These are phyloP conservation scores for Agrilus planipennis DNA, from an alignment of 1,140 invertebrate species.

Conservation along the genomic window DNA sequence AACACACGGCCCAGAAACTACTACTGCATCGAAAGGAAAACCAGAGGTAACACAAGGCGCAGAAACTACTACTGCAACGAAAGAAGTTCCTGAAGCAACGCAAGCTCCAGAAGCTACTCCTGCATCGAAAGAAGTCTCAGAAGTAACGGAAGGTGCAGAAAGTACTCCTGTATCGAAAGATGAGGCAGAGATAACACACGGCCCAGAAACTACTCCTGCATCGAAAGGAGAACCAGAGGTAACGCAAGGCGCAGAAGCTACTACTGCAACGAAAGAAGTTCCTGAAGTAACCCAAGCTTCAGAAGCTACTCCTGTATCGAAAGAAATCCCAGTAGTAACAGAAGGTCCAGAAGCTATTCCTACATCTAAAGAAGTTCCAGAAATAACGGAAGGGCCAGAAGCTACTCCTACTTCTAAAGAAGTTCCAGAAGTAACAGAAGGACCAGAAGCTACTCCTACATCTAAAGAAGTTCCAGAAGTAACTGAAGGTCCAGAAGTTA, in stretches of 20 bases:
- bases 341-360: not conserved
- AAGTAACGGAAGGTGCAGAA: constrained; percentile 6
- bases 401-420: not conserved
- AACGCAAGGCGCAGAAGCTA: not conserved
- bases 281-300: constrained; percentile 11
- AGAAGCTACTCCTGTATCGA: not conserved
- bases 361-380: not conserved
- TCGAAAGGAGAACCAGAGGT: constrained; percentile 5
- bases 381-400: not conserved
- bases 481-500: constrained; percentile 6
- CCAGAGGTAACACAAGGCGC: not conserved
- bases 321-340: not conserved
- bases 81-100: not conserved
- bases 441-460: not conserved
- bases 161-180: constrained; percentile 10
- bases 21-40: not conserved
- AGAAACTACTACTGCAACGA: not conserved
- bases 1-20: not conserved
- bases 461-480: constrained; percentile 1
- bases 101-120: not conserved
- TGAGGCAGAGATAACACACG: constrained; percentile 1
- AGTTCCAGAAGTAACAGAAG: not conserved
- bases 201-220: not conserved
- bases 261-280: constrained; percentile 6
- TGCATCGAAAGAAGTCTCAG: not conserved